phyloP scores from a whole-genome alignment of 1,140 invertebrate species.

The Drosophila ohnishii region DNA sequence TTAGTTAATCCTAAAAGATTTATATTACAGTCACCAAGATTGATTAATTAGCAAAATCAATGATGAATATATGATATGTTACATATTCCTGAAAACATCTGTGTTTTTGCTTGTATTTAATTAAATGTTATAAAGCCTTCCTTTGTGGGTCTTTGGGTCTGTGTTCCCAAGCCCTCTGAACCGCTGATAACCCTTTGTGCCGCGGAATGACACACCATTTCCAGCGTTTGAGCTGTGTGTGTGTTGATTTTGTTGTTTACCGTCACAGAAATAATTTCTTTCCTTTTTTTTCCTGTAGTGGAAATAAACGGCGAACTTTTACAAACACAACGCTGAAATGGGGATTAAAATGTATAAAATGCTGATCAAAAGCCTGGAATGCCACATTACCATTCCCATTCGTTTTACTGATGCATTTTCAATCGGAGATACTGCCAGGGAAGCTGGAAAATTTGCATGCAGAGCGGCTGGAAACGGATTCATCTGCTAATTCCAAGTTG shows the following conservation, averaged over 20 bases:
- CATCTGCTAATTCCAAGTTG: conserved; percentile 27
- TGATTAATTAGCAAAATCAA: not conserved
- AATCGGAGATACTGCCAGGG: conserved; percentile 1
- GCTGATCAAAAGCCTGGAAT: conserved; percentile 24
- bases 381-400: conserved; percentile 4
- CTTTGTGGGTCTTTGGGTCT: not conserved
- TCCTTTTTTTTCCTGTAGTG: not conserved
- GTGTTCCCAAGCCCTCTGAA: conserved; percentile 8
- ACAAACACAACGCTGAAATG: not conserved
- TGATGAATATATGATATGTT: not conserved
- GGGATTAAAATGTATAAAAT: conserved; percentile 24
- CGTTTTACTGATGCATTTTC: conserved; percentile 34
- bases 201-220: conserved; percentile 13
- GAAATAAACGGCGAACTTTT: conserved; percentile 23
- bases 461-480: conserved; percentile 18
- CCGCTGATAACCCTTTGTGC: conserved; percentile 25
- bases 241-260: conserved; percentile 15
- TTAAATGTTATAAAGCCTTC: not conserved
- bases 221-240: not conserved
- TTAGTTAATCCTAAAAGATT: not conserved
- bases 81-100: not conserved
- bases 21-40: not conserved
- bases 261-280: conserved; percentile 2
- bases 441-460: conserved; percentile 33
- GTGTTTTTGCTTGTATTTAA: not conserved